Evolutionary conservation across 1,140 invertebrate genomes (phyloP).

Genomic region (Holcopasites calliopsidis): DNA sequence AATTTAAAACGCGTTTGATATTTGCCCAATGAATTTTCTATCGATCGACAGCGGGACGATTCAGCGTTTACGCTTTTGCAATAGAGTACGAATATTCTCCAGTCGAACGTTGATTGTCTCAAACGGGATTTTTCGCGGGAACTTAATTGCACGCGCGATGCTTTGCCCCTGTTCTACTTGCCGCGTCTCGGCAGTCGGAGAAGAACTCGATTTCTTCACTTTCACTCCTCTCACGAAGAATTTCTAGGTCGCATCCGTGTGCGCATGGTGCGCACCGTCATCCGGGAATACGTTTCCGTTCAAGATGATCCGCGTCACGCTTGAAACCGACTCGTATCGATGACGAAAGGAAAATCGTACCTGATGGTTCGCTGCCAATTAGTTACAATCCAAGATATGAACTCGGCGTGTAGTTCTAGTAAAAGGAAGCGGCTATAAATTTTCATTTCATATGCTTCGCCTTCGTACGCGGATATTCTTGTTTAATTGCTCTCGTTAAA

Average conservation of each 20-base stretch:
- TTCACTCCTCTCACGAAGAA: constrained; percentile 46
- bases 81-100: constrained; percentile 37
- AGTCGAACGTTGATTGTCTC: constrained; percentile 54
- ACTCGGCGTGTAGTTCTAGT: too few species aligned
- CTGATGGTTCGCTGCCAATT: not conserved
- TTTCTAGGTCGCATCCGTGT: constrained; percentile 55
- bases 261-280: constrained; percentile 24
- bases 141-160: constrained; percentile 60
- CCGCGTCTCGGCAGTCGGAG: not conserved
- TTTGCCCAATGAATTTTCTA: too few species aligned
- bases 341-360: not conserved
- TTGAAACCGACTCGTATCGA: not conserved
- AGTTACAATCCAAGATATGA: too few species aligned
- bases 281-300: constrained; percentile 18
- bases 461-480: too few species aligned
- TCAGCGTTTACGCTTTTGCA: not conserved
- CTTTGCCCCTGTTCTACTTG: not conserved
- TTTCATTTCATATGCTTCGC: too few species aligned
- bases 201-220: constrained; percentile 40
- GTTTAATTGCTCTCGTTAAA: not conserved
- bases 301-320: not conserved
- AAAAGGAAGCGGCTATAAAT: too few species aligned
- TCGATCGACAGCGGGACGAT: constrained; percentile 1
- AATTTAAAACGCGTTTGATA: too few species aligned
- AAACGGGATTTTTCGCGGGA: constrained; percentile 59